phyloP scores from a whole-genome alignment of 2,797 vertebrate genomes.

The Alosa sapidissima region DNA sequence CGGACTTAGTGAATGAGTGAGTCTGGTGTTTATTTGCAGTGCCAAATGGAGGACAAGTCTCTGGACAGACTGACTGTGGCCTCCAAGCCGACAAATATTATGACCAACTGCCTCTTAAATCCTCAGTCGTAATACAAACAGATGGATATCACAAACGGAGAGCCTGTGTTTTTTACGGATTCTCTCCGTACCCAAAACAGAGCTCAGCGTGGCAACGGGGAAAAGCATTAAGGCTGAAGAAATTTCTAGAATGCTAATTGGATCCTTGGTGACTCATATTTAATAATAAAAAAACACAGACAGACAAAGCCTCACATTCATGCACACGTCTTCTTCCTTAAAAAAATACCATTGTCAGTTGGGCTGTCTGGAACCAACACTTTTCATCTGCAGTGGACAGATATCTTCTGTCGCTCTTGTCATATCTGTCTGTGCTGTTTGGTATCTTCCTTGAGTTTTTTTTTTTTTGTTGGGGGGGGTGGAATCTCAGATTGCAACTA shows the following conservation, averaged over 20 bases:
- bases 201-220: conserved; percentile 4
- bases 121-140: conserved; percentile 79
- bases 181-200: conserved; percentile 19
- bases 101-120: conserved; percentile 88
- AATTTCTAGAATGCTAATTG: conserved; percentile 24
- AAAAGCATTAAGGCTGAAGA: background rate
- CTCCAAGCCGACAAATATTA: conserved; percentile 83
- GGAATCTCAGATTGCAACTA: conserved; percentile 8
- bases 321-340: conserved; percentile 28
- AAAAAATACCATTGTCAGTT: conserved; percentile 18
- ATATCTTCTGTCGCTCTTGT: conserved; percentile 35
- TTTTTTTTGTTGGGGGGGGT: background rate
- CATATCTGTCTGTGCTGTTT: conserved; percentile 26
- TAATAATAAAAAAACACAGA: background rate
- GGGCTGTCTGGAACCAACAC: conserved; percentile 8
- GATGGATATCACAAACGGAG: conserved; percentile 67
- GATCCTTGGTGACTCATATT: conserved; percentile 9
- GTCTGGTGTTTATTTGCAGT: conserved; percentile 74
- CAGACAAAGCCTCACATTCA: conserved; percentile 35
- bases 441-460: background rate
- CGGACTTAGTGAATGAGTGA: conserved; percentile 61
- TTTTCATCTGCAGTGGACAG: conserved; percentile 37
- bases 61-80: conserved; percentile 84
- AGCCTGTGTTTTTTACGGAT: conserved; percentile 59
- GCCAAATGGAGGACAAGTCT: conserved; percentile 81